Conservation (phyloP, 1,140 invertebrate species). For the Vollenhovia emeryi region DNA sequence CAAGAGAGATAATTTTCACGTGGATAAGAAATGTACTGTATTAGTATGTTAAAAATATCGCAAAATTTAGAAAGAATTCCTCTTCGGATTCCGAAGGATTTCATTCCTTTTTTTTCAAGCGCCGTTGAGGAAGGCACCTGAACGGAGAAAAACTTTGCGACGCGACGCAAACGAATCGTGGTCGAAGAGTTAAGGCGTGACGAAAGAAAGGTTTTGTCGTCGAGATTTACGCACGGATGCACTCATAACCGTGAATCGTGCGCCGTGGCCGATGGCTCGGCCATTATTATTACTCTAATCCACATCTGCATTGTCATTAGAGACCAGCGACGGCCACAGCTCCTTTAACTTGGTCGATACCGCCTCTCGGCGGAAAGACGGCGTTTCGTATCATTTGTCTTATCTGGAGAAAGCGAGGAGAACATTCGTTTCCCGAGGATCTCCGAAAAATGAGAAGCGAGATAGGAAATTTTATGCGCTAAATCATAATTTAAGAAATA, state of each 20-base stretch:
- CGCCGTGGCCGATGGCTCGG: conserved; percentile 69
- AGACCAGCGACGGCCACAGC: conserved; percentile 65
- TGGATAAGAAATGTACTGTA: neutral
- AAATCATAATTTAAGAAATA: conserved; percentile 10
- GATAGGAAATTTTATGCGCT: neutral
- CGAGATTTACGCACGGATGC: conserved; percentile 83
- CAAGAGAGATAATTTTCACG: neutral
- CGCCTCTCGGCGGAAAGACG: conserved; percentile 28
- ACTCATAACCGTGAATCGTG: conserved; percentile 77
- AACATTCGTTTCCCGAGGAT: neutral
- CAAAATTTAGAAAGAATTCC: too few species aligned
- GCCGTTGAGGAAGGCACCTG: neutral
- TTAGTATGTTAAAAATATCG: too few species aligned
- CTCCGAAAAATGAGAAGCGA: neutral
- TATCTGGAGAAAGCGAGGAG: conserved; percentile 10
- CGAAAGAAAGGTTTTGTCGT: conserved; percentile 51
- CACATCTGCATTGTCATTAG: conserved; percentile 82
- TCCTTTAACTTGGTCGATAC: conserved; percentile 53
- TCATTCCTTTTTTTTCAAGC: too few species aligned
- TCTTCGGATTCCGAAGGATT: too few species aligned
- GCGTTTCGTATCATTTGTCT: conserved; percentile 26
- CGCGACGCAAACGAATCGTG: neutral
- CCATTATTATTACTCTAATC: conserved; percentile 80
- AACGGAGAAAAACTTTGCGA: neutral
- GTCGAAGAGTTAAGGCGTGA: conserved; percentile 35